Conservation (phyloP, 1,140 invertebrate genomes). For the Drosophila pallidifrons region DNA sequence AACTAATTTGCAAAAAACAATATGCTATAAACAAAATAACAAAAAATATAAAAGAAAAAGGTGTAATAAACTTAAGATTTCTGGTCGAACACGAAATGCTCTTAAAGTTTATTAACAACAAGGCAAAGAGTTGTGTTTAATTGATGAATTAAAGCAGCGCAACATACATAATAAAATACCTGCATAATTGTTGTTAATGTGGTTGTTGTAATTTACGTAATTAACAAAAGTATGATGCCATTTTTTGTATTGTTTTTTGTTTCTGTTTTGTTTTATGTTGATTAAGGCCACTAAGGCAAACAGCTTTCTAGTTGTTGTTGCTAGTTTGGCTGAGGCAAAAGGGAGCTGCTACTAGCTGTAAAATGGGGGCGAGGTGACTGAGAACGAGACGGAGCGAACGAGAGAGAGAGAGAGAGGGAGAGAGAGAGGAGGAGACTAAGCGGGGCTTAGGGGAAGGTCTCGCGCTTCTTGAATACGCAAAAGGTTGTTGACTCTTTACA, state of each 20-base stretch:
- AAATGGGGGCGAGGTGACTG: not conserved
- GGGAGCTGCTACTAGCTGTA: conserved; percentile 29
- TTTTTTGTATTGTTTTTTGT: conserved; percentile 45
- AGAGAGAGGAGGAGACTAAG: not conserved
- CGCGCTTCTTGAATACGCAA: conserved; percentile 77
- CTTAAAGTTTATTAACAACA: not conserved
- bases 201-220: conserved; percentile 32
- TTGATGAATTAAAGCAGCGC: not conserved
- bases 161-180: conserved; percentile 1
- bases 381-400: too few species aligned
- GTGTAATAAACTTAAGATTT: not conserved
- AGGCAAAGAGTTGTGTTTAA: too few species aligned
- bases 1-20: conserved; percentile 23
- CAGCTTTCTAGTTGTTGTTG: conserved; percentile 42
- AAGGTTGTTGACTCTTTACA: conserved; percentile 82
- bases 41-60: not conserved
- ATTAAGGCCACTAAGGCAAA: conserved; percentile 65
- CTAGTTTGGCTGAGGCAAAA: conserved; percentile 10
- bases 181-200: conserved; percentile 13
- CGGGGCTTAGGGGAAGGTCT: conserved; percentile 41
- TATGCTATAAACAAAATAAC: too few species aligned
- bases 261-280: conserved; percentile 32
- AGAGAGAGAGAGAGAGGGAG: not conserved
- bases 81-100: not conserved
- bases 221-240: conserved; percentile 60